A percentile compares a stretch with the other conserved stretches of the same genome.
Conservation (phyloP, 2,113 vertebrate species). For the Oncorhynchus keta region DNA sequence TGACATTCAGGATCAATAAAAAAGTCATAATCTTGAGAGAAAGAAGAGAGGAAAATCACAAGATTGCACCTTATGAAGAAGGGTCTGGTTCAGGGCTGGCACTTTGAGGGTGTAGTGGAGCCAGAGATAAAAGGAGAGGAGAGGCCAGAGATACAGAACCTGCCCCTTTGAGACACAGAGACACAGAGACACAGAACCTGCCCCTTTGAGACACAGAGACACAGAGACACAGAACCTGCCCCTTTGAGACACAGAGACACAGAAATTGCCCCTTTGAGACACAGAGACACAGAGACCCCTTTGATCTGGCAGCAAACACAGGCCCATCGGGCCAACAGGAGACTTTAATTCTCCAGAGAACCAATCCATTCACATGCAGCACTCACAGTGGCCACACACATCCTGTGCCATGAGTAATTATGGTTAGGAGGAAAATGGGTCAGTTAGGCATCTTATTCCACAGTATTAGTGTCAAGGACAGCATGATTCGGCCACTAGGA, state of each 20-base stretch:
- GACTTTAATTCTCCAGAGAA: neutral
- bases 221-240: too few species aligned
- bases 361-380: neutral
- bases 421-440: too few species aligned
- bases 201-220: constrained; percentile 38
- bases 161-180: neutral
- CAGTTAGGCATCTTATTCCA: too few species aligned
- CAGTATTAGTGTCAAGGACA: too few species aligned
- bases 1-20: constrained; percentile 35
- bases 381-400: neutral
- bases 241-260: constrained; percentile 47
- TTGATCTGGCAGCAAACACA: constrained; percentile 33
- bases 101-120: constrained; percentile 4
- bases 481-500: too few species aligned
- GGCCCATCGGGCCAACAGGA: neutral
- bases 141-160: constrained; percentile 22
- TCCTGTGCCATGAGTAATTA: neutral
- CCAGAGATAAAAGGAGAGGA: constrained; percentile 33
- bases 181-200: too few species aligned
- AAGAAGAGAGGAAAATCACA: constrained; percentile 9
- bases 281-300: constrained; percentile 11
- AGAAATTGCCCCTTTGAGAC: constrained; percentile 4
- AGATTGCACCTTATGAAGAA: constrained; percentile 30
- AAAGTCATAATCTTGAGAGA: constrained; percentile 26
- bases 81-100: constrained; percentile 14